Conservation (phyloP, 1,140 invertebrate genomes). For the Doryteuthis pealeii region DNA sequence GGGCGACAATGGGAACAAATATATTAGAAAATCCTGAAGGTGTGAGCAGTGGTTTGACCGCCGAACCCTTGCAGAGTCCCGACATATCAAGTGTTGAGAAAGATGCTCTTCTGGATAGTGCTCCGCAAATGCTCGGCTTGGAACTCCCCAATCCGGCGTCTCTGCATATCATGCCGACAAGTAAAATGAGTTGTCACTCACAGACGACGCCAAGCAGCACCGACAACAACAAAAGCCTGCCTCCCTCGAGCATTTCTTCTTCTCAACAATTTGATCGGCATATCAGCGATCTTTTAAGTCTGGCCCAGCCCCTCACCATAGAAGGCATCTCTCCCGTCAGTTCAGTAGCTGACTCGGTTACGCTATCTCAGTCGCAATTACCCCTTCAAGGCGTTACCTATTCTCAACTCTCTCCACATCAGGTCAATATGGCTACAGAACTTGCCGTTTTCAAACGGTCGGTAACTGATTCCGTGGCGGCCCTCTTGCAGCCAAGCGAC, state of each 20-base stretch:
- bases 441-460: background rate
- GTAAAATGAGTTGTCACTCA: constrained; percentile 3
- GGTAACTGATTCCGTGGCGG: background rate
- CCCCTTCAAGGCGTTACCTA: background rate
- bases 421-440: background rate
- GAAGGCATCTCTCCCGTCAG: background rate
- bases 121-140: constrained; percentile 7
- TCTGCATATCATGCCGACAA: background rate
- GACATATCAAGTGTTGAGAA: constrained; percentile 34
- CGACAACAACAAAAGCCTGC: background rate
- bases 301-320: background rate
- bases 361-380: background rate
- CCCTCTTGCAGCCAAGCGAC: background rate
- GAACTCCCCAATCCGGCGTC: background rate
- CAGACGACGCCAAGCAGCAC: constrained; percentile 24
- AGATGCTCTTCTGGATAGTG: constrained; percentile 33
- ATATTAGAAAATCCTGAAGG: background rate
- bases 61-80: constrained; percentile 16
- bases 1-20: background rate
- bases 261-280: background rate
- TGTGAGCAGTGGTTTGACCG: background rate
- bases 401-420: background rate
- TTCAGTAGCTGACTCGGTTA: background rate
- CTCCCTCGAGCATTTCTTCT: background rate
- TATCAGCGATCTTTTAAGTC: background rate